Conservation (phyloP, 1,140 invertebrate genomes). For the Drosophila persimilis region DNA sequence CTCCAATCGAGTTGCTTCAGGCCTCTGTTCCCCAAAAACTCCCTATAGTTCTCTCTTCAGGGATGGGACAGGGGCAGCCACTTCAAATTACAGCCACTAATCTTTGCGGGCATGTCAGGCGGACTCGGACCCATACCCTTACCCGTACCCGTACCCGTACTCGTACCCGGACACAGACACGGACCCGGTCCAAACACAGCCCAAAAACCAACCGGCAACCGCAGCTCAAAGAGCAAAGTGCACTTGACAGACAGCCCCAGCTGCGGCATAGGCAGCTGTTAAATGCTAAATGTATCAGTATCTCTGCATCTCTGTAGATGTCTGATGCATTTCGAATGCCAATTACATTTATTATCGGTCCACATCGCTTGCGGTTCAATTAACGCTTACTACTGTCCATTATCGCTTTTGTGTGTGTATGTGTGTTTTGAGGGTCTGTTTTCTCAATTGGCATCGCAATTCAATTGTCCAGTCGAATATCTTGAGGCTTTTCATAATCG, state of each 20-base stretch:
- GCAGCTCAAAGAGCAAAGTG: slow-evolving; percentile 51
- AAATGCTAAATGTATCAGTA: slow-evolving; percentile 35
- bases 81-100: slow-evolving; percentile 48
- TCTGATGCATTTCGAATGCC: slow-evolving; percentile 44
- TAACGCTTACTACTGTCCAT: slow-evolving; percentile 80
- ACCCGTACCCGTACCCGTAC: neutral
- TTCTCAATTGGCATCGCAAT: slow-evolving; percentile 41
- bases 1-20: slow-evolving; percentile 21
- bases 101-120: slow-evolving; percentile 37
- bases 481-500: slow-evolving; percentile 54
- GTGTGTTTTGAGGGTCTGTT: slow-evolving; percentile 61
- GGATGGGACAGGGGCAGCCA: slow-evolving; percentile 23
- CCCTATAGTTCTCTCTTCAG: neutral
- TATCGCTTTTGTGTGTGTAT: slow-evolving; percentile 33
- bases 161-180: neutral
- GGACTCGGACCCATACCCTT: slow-evolving; percentile 12
- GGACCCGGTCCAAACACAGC: slow-evolving; percentile 4
- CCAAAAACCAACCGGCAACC: slow-evolving; percentile 8
- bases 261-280: slow-evolving; percentile 40
- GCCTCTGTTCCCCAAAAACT: neutral
- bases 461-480: slow-evolving; percentile 65
- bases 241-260: slow-evolving; percentile 49
- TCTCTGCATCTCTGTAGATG: slow-evolving; percentile 22
- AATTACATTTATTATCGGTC: slow-evolving; percentile 71
- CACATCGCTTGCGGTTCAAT: slow-evolving; percentile 76